Evolutionary conservation across 1,140 invertebrate genomes (phyloP).

Genomic region (Aphaenogaster rudis): DNA sequence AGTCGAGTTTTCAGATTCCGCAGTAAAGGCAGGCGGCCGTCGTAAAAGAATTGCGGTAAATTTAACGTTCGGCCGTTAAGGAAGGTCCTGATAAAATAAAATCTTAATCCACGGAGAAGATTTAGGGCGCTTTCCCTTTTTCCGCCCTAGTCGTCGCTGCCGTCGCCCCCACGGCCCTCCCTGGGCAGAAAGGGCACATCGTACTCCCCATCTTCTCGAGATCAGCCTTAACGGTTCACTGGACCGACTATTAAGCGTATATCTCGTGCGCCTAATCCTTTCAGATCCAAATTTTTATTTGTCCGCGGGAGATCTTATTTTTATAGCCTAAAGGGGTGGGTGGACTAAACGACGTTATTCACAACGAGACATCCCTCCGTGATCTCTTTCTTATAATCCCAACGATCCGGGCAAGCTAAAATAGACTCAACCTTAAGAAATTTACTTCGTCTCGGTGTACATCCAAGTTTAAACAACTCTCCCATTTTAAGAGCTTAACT

Average conservation of each 20-base stretch:
- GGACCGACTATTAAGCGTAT: constrained; percentile 67
- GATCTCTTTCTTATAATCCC: background rate
- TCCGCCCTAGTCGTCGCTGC: constrained; percentile 16
- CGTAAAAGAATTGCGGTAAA: constrained; percentile 84
- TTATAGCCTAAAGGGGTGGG: background rate
- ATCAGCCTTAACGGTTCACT: constrained; percentile 66
- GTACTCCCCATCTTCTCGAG: constrained; percentile 27
- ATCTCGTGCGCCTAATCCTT: constrained; percentile 57
- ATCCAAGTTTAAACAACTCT: background rate
- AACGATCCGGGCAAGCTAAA: background rate
- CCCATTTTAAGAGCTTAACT: background rate
- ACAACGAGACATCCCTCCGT: background rate
- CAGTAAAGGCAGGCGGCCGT: constrained; percentile 68
- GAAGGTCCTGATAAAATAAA: constrained; percentile 83
- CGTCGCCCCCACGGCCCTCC: no score
- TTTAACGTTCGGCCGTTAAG: constrained; percentile 75
- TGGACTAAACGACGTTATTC: constrained; percentile 1
- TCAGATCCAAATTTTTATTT: constrained; percentile 55
- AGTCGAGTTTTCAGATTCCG: constrained; percentile 77
- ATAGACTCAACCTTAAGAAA: background rate
- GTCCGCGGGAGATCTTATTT: constrained; percentile 19
- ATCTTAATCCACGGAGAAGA: constrained; percentile 81
- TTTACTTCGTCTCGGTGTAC: background rate
- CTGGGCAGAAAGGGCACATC: background rate
- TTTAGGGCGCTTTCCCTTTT: constrained; percentile 77